A percentile compares a stretch with the other conserved stretches of the same genome.
phyloP scores from a whole-genome alignment of 2,797 vertebrate genomes.

The Oryzias sinensis region DNA sequence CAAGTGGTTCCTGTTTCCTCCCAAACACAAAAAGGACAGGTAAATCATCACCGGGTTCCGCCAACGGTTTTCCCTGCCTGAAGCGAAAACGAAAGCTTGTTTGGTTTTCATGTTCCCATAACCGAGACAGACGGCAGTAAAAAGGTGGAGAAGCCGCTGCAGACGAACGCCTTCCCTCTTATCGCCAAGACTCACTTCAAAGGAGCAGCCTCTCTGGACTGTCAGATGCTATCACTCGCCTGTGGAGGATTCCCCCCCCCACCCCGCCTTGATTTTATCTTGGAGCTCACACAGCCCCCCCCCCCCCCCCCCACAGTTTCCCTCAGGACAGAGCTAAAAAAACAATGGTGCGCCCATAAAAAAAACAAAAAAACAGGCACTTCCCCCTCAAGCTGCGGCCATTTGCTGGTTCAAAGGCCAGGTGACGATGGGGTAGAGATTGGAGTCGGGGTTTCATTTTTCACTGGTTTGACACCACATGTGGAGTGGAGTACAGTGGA shows the following conservation, averaged over 20 bases:
- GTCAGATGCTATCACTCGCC: constrained; percentile 57
- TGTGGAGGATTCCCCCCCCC: constrained; percentile 54
- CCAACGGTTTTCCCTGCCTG: too few relatives aligned
- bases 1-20: too few relatives aligned
- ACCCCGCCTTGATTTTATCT: constrained; percentile 48
- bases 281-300: background rate
- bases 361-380: constrained; percentile 27
- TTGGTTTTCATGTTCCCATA: too few relatives aligned
- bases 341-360: constrained; percentile 72
- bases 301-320: constrained; percentile 53
- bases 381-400: constrained; percentile 64
- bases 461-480: too few relatives aligned
- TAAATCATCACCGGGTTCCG: too few relatives aligned
- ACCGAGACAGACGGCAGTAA: too few relatives aligned
- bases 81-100: too few relatives aligned
- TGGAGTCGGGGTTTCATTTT: too few relatives aligned
- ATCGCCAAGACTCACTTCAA: constrained; percentile 27
- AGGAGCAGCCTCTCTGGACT: constrained; percentile 15
- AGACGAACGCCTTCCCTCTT: constrained; percentile 17
- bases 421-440: constrained; percentile 4
- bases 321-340: constrained; percentile 70
- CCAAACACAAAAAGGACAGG: too few relatives aligned
- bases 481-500: too few relatives aligned
- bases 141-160: background rate
- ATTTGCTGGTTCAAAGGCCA: constrained; percentile 54